Evolutionary conservation across 2,113 vertebrate genomes (phyloP).

Genomic region (Nesogale talazaci): DNA sequence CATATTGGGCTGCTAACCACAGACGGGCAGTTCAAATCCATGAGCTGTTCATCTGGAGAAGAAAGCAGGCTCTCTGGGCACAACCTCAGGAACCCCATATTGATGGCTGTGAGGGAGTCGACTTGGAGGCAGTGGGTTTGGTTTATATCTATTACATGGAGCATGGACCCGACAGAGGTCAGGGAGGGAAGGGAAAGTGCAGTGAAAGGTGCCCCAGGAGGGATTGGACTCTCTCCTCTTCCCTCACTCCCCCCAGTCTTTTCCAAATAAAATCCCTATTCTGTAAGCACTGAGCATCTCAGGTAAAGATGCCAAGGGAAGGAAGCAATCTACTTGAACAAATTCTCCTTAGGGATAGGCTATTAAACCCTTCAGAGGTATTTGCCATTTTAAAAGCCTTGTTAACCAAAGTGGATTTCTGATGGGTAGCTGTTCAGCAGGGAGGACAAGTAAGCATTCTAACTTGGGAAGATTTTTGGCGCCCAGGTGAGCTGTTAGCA

Average conservation of each 20-base stretch:
- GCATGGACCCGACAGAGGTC: neutral
- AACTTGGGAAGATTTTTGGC: neutral
- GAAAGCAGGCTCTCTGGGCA: too few species aligned
- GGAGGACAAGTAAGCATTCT: neutral
- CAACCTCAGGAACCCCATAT: too few species aligned
- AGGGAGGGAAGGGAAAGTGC: neutral
- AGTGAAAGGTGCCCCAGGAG: neutral
- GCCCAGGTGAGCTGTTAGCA: neutral
- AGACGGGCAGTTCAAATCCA: too few species aligned
- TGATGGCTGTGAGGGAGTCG: too few species aligned
- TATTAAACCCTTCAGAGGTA: conserved; percentile 28
- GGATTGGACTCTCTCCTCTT: neutral
- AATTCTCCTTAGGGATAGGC: neutral
- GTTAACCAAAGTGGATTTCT: conserved; percentile 17
- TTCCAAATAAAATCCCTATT: conserved; percentile 8
- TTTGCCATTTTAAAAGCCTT: conserved; percentile 31
- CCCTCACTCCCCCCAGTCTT: neutral
- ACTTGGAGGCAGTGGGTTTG: too few species aligned
- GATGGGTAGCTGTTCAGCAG: neutral
- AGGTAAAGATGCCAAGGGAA: neutral
- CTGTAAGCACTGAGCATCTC: neutral
- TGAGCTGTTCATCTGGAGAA: too few species aligned
- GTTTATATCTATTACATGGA: too few species aligned
- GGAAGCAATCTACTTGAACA: conserved; percentile 10
- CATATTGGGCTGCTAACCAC: too few species aligned